Conservation (phyloP, 2,797 vertebrate genomes). For the Australoheros facetus region DNA sequence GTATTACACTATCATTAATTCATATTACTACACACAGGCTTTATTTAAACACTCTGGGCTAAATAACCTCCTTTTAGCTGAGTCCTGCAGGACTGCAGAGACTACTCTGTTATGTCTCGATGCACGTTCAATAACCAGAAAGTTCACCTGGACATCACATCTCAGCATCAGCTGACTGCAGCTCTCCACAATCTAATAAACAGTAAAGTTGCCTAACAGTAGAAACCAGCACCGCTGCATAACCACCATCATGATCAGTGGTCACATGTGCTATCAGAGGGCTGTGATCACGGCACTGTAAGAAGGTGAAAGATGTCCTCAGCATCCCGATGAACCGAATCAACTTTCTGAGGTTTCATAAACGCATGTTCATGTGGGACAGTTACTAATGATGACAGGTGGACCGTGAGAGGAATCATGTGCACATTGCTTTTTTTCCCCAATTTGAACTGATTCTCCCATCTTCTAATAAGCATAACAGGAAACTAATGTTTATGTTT, state of each 20-base stretch:
- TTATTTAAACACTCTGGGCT: not conserved
- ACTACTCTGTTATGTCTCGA: not conserved
- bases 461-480: not conserved
- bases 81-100: not conserved
- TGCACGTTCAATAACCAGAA: not conserved
- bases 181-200: not conserved
- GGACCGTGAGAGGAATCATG: not conserved
- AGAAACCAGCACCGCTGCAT: not conserved
- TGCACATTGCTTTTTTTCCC: not conserved
- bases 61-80: not conserved
- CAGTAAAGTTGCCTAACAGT: not conserved
- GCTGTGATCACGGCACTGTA: not conserved
- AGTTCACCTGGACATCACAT: not conserved
- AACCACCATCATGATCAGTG: not conserved
- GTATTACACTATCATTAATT: not conserved
- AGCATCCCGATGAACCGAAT: not conserved
- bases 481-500: not conserved
- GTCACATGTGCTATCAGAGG: not conserved
- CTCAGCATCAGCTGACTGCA: not conserved
- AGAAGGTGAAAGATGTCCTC: not conserved
- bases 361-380: not conserved
- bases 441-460: too few relatives aligned
- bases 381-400: not conserved
- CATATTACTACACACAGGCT: not conserved
- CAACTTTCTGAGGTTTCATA: not conserved